Percentiles rank a stretch among this genome's conserved stretches.
Conservation (phyloP, 2,888 invertebrate genomes). For the Tanytarsus gracilentus region DNA sequence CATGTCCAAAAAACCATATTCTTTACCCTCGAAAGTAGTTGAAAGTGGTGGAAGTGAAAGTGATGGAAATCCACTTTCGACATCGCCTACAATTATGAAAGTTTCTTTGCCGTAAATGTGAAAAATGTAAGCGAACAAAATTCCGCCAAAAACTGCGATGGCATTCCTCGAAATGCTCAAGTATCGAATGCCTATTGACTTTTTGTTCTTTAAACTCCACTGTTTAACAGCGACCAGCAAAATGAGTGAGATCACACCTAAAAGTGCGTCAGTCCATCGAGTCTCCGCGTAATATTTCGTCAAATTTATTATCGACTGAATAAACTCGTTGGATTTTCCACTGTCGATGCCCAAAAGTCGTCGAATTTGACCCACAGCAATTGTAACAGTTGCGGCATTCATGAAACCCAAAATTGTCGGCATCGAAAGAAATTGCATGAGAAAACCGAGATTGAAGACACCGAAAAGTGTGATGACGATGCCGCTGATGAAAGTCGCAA, state of each 20-base stretch:
- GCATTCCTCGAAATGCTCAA: conserved; percentile 67
- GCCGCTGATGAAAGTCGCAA: conserved; percentile 66
- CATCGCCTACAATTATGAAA: conserved; percentile 60
- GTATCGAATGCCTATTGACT: conserved; percentile 35
- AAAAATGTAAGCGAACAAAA: conserved; percentile 53
- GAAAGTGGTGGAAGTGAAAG: conserved; percentile 63
- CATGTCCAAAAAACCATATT: conserved; percentile 54
- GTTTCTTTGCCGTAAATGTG: conserved; percentile 47
- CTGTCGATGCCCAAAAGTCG: conserved; percentile 55
- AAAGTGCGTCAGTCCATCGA: conserved; percentile 54
- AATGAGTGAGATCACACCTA: conserved; percentile 56
- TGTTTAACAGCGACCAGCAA: conserved; percentile 41
- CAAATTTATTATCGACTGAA: conserved; percentile 53
- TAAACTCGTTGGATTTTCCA: conserved; percentile 51
- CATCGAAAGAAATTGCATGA: conserved; percentile 75
- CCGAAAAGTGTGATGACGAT: conserved; percentile 61
- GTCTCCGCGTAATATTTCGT: conserved; percentile 53
- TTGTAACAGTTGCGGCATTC: conserved; percentile 74
- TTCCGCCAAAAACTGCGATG: conserved; percentile 61
- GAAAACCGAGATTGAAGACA: conserved; percentile 63
- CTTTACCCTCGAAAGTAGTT: conserved; percentile 46
- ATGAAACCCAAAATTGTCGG: conserved; percentile 82
- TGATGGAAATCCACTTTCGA: conserved; percentile 61
- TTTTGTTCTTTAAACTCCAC: conserved; percentile 44
- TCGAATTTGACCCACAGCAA: conserved; percentile 70